These are phyloP conservation scores for Natrix natrix DNA, from an alignment of 2,797 vertebrate species.

Conservation along the genomic window DNA sequence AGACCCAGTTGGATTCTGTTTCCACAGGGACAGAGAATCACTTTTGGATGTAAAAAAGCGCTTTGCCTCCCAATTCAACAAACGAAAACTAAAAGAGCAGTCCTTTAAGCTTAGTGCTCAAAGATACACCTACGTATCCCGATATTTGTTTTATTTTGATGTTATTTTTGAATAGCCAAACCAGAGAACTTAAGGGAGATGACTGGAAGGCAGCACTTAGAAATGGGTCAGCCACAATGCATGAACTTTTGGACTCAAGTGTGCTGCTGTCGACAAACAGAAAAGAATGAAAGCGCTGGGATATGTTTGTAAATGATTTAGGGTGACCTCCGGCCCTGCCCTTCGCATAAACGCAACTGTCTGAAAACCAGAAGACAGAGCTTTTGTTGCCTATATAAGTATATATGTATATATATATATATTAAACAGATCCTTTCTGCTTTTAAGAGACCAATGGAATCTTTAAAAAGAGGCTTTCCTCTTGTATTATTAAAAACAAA, in stretches of 20 bases:
- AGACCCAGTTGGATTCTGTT: slow-evolving; percentile 46
- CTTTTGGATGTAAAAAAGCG: slow-evolving; percentile 30
- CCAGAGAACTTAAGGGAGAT: slow-evolving; percentile 45
- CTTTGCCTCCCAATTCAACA: background rate
- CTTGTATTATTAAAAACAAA: background rate
- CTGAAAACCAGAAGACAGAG: slow-evolving; percentile 69
- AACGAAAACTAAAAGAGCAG: slow-evolving; percentile 14
- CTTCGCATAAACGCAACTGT: slow-evolving; percentile 75
- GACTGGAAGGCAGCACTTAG: slow-evolving; percentile 62
- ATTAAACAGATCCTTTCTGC: slow-evolving; percentile 34
- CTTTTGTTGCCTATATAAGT: slow-evolving; percentile 21
- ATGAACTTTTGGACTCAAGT: slow-evolving; percentile 88
- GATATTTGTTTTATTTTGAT: background rate
- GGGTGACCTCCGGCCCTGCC: slow-evolving; percentile 86
- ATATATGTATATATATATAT: slow-evolving; percentile 20
- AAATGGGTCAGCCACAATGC: slow-evolving; percentile 75
- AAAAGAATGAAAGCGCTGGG: slow-evolving; percentile 94
- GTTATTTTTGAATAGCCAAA: slow-evolving; percentile 56
- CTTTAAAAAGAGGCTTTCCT: background rate
- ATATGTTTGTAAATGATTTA: slow-evolving; percentile 93
- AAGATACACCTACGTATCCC: background rate
- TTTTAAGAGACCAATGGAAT: slow-evolving; percentile 44
- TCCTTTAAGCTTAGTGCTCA: background rate
- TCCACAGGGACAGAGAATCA: slow-evolving; percentile 20
- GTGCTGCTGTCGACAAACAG: slow-evolving; percentile 80